A percentile compares a stretch with the other conserved stretches of the same genome.
These are phyloP conservation scores for Tragelaphus buxtoni DNA, from an alignment of 2,113 vertebrate genomes.

Conservation along the genomic window DNA sequence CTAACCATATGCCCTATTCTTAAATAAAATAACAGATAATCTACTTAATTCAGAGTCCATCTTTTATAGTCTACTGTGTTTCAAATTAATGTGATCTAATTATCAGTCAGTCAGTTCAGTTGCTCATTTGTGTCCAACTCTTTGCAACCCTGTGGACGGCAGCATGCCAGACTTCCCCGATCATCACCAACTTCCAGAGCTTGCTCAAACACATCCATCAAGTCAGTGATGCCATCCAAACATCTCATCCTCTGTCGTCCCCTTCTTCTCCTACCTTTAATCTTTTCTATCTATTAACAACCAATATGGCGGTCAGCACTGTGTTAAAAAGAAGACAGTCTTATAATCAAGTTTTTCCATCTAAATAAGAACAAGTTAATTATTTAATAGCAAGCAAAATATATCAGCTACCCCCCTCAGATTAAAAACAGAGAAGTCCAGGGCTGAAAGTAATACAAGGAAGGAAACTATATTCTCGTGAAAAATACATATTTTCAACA, in stretches of 20 bases:
- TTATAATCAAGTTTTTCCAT: not conserved
- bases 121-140: not conserved
- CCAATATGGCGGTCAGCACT: not conserved
- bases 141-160: not conserved
- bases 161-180: fast-evolving
- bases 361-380: not conserved
- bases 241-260: not conserved
- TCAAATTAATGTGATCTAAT: conserved; percentile 12
- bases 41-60: not conserved
- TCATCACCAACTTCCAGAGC: not conserved
- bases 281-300: not conserved
- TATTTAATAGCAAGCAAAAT: conserved; percentile 20
- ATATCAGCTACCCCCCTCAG: not conserved
- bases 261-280: not conserved
- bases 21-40: not conserved
- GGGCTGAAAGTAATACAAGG: not conserved
- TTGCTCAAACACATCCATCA: not conserved
- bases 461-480: not conserved
- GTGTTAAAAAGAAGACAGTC: not conserved
- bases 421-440: not conserved
- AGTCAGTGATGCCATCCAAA: not conserved
- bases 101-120: not conserved
- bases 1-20: not conserved
- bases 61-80: not conserved
- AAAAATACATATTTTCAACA: not conserved